Percentiles rank a stretch among this genome's conserved stretches.
phyloP scores from a whole-genome alignment of 2,113 vertebrate species.

The Alethe diademata region DNA sequence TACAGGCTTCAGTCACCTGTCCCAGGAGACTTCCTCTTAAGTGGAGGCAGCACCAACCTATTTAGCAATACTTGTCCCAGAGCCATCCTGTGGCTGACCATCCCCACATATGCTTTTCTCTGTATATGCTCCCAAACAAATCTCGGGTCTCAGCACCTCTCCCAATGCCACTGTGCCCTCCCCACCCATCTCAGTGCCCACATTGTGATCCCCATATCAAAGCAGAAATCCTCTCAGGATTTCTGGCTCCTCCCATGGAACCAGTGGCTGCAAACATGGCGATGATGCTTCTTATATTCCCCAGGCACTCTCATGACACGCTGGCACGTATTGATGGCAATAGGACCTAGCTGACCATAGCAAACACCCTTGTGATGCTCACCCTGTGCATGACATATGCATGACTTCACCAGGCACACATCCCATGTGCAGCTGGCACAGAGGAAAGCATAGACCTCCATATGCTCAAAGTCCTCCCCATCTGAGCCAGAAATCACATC shows the following conservation, averaged over 20 bases:
- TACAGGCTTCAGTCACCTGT: background rate
- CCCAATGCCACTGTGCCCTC: accelerated
- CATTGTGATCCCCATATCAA: accelerated
- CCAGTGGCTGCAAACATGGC: accelerated
- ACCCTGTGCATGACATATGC: accelerated
- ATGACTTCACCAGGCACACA: accelerated
- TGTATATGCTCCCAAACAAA: accelerated
- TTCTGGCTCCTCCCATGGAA: background rate
- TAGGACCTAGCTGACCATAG: accelerated
- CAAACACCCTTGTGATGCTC: accelerated
- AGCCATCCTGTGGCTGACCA: accelerated
- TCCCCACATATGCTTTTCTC: background rate
- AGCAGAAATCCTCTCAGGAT: background rate
- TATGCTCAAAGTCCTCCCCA: background rate
- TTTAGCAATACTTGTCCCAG: background rate
- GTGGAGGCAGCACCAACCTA: background rate
- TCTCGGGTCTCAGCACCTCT: background rate
- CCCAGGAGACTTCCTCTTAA: background rate
- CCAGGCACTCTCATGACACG: background rate
- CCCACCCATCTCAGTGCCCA: background rate
- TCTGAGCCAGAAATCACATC: background rate
- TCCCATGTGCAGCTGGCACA: accelerated
- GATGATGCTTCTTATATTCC: accelerated
- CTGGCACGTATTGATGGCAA: accelerated
- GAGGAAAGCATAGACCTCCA: background rate